Conservation (phyloP, 2,113 vertebrate species). For the Amphilophus citrinellus region DNA sequence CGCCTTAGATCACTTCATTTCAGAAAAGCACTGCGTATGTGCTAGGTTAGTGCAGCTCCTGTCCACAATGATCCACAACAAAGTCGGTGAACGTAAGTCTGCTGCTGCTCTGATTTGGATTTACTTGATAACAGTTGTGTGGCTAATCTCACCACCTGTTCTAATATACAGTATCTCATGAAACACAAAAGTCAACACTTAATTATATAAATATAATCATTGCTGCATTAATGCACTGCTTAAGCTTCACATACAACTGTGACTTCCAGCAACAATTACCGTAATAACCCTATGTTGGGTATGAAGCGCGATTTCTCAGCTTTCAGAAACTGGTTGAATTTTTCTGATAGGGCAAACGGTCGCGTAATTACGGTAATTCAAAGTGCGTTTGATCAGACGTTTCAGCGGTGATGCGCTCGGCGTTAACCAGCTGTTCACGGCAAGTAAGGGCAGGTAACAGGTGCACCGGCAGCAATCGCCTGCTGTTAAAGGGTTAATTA, state of each 20-base stretch:
- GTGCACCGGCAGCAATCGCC: too few species aligned
- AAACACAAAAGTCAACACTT: neutral
- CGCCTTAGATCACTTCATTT: neutral
- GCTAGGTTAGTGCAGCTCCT: neutral
- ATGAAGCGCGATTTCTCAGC: too few species aligned
- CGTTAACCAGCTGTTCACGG: too few species aligned
- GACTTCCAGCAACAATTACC: too few species aligned
- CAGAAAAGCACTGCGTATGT: neutral
- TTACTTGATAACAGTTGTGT: neutral
- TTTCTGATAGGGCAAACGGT: too few species aligned
- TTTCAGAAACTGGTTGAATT: too few species aligned
- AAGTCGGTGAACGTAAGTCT: neutral
- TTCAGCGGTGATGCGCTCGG: too few species aligned
- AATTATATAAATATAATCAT: neutral
- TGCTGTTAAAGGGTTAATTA: neutral
- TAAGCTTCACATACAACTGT: neutral
- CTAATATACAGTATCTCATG: neutral
- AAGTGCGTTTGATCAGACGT: too few species aligned
- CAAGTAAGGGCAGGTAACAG: too few species aligned
- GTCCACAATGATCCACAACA: neutral
- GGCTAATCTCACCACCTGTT: neutral
- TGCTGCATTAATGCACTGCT: neutral
- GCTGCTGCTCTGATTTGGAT: conserved; percentile 4
- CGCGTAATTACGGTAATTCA: too few species aligned
- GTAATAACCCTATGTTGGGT: too few species aligned